phyloP scores from a whole-genome alignment of 2,113 vertebrate species.

The Manacus vitellinus region DNA sequence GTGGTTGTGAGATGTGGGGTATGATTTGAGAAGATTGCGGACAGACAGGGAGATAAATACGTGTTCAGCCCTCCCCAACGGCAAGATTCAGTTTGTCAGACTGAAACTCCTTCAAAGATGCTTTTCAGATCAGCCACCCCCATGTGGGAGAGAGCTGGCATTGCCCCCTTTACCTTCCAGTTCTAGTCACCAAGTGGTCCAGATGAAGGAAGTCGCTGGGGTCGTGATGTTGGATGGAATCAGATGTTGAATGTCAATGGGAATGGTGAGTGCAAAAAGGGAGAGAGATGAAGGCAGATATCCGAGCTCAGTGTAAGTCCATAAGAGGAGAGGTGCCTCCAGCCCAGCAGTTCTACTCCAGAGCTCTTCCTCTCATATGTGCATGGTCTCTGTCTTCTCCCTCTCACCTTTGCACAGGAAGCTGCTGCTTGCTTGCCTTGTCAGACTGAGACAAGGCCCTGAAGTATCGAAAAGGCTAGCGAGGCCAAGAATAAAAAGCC shows the following conservation, averaged over 20 bases:
- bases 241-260: not conserved
- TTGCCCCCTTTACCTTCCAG: conserved; percentile 34
- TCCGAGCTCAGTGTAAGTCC: not conserved
- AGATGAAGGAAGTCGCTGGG: not conserved
- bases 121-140: conserved; percentile 32
- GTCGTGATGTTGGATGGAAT: not conserved
- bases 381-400: not conserved
- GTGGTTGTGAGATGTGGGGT: not conserved
- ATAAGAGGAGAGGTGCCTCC: not conserved
- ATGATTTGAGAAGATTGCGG: conserved; percentile 43
- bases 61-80: not conserved
- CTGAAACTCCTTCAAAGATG: conserved; percentile 39
- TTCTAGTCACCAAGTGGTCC: not conserved
- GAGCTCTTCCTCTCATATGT: not conserved
- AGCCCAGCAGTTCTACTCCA: not conserved
- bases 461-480: conserved; percentile 50
- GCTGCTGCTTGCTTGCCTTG: conserved; percentile 28
- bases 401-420: conserved; percentile 68
- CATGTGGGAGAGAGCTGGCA: not conserved
- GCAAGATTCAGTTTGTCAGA: conserved; percentile 21
- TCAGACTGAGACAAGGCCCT: conserved; percentile 60
- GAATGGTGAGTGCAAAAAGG: fast-evolving
- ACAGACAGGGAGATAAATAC: conserved; percentile 37
- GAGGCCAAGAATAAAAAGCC: conserved; percentile 62
- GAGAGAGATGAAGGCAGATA: not conserved